phyloP scores from a whole-genome alignment of 2,888 invertebrate species.

The Drosophila mercatorum region DNA sequence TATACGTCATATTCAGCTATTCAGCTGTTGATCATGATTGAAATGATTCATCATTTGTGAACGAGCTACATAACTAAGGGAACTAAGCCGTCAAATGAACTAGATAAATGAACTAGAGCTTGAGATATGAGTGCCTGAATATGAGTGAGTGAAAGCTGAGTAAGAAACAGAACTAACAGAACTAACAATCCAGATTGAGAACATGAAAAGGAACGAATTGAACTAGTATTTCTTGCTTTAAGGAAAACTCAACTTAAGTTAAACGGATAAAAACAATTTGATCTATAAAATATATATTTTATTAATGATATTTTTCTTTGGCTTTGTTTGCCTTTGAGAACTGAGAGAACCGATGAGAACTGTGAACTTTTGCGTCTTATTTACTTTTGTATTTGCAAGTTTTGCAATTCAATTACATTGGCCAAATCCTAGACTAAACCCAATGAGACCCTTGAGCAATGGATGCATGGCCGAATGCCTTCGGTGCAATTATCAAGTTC shows the following conservation, averaged over 20 bases:
- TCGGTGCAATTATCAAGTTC: constrained; percentile 61
- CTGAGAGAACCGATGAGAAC: constrained; percentile 2
- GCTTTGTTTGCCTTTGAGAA: neutral
- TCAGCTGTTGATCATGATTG: constrained; percentile 4
- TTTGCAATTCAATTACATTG: constrained; percentile 68
- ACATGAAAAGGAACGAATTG: neutral
- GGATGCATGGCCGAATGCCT: constrained; percentile 22
- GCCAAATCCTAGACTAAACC: constrained; percentile 19
- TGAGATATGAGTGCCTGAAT: no score
- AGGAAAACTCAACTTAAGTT: constrained; percentile 3
- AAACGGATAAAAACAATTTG: neutral
- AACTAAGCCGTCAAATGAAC: neutral
- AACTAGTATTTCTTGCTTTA: neutral
- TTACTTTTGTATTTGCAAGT: constrained; percentile 51
- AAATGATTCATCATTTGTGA: neutral
- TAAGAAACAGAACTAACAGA: no score
- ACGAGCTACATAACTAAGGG: neutral
- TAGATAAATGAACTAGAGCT: neutral
- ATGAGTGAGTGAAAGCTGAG: no score
- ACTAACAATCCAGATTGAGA: no score
- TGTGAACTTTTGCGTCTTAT: constrained; percentile 37
- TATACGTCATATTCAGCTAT: neutral
- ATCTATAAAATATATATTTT: neutral
- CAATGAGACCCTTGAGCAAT: constrained; percentile 47
- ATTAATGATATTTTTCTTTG: neutral